Evolutionary conservation across 2,113 vertebrate species (phyloP).

Genomic region (Egretta garzetta): DNA sequence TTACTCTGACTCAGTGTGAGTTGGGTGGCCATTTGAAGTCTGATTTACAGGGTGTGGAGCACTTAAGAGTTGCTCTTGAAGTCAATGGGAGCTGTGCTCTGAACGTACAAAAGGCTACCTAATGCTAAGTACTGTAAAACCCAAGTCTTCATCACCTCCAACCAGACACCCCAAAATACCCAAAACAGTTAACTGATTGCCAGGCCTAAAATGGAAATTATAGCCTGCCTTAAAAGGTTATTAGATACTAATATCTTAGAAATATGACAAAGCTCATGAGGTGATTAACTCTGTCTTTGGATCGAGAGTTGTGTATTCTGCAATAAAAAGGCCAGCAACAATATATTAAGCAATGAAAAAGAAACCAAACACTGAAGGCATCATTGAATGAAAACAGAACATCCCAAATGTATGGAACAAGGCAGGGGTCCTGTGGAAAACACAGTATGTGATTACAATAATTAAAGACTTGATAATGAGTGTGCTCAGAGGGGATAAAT

Average conservation of each 20-base stretch:
- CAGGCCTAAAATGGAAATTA: neutral
- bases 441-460: neutral
- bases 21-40: neutral
- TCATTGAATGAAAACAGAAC: neutral
- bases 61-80: neutral
- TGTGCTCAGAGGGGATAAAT: neutral
- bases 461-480: neutral
- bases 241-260: neutral
- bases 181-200: neutral
- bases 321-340: neutral
- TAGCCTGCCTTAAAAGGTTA: neutral
- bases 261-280: neutral
- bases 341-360: neutral
- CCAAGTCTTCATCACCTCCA: neutral
- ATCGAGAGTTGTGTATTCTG: neutral
- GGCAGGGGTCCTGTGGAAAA: neutral
- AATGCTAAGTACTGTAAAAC: neutral
- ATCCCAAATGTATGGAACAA: neutral
- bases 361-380: neutral
- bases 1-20: neutral
- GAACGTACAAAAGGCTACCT: neutral
- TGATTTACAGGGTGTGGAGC: neutral
- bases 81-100: neutral
- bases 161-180: neutral
- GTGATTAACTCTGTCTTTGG: neutral